These are phyloP conservation scores for Porites divaricata DNA, from an alignment of 92 coral and sea anemone genomes.

Conservation along the genomic window DNA sequence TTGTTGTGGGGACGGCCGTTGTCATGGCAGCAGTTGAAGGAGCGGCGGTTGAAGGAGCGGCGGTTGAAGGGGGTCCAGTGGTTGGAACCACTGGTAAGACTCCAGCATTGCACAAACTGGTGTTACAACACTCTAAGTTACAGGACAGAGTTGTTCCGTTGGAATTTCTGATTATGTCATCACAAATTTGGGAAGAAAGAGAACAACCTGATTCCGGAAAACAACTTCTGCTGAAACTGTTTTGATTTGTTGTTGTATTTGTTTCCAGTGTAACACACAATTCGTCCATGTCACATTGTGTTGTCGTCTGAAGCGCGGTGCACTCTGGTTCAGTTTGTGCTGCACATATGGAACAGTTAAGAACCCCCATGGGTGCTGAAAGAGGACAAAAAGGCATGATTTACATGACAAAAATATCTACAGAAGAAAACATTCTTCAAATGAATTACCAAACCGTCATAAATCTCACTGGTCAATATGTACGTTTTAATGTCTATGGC, in stretches of 20 bases:
- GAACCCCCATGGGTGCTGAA: no score
- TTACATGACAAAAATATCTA: no score
- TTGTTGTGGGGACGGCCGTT: background rate
- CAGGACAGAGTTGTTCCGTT: background rate
- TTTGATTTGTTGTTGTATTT: background rate
- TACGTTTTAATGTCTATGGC: no score
- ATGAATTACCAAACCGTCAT: no score
- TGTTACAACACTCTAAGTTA: background rate
- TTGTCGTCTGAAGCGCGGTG: background rate
- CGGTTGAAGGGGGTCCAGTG: background rate
- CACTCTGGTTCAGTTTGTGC: background rate
- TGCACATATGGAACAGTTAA: no score
- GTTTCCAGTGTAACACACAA: background rate
- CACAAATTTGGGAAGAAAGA: background rate
- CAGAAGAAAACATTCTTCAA: no score
- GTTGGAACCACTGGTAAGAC: no score
- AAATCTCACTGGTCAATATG: no score
- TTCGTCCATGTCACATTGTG: background rate
- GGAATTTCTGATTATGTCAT: background rate
- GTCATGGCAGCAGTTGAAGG: background rate
- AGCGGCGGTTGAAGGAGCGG: background rate
- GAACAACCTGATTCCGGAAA: background rate
- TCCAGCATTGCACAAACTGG: conserved; percentile 14
- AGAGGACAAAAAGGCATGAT: no score
- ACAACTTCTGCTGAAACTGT: background rate